A percentile compares a stretch with the other conserved stretches of the same genome.
Conservation (phyloP, 1,140 invertebrate genomes). For the Tribolium castaneum region DNA sequence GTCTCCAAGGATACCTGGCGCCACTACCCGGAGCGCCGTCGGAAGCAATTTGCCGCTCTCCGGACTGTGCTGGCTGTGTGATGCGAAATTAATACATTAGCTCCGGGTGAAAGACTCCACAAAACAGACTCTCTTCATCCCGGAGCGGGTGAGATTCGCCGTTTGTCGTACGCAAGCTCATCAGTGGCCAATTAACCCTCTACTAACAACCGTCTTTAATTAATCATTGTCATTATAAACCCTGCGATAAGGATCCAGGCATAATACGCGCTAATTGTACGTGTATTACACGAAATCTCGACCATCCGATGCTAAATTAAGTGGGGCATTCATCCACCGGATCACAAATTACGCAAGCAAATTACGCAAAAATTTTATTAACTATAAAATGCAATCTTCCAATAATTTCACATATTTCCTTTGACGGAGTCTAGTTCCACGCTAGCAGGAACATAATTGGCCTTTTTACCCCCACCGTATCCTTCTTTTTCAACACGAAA, state of each 20-base stretch:
- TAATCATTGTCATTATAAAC: constrained; percentile 39
- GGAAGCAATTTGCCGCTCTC: constrained; percentile 58
- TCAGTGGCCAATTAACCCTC: constrained; percentile 39
- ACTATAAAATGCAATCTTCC: too few species aligned
- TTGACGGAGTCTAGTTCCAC: too few species aligned
- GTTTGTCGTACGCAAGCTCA: constrained; percentile 36
- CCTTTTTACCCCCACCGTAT: too few species aligned
- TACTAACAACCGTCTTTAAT: constrained; percentile 41
- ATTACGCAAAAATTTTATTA: background rate
- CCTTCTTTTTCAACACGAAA: too few species aligned
- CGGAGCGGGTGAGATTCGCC: background rate
- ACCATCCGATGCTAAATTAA: background rate
- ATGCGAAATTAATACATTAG: constrained; percentile 59
- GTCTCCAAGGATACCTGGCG: constrained; percentile 65
- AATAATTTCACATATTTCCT: too few species aligned
- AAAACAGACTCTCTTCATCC: constrained; percentile 28
- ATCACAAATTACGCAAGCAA: background rate
- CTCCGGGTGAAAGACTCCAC: constrained; percentile 51
- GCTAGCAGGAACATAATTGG: too few species aligned
- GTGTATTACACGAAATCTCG: constrained; percentile 20
- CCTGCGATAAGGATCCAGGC: constrained; percentile 14
- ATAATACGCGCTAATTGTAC: constrained; percentile 34
- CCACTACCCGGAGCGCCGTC: constrained; percentile 59
- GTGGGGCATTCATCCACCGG: background rate
- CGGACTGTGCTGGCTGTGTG: constrained; percentile 49